Evolutionary conservation across 2,113 vertebrate species (phyloP), one percentile per base, ranked within the genome.

Genomic region (Actenoides hombroni): DNA sequence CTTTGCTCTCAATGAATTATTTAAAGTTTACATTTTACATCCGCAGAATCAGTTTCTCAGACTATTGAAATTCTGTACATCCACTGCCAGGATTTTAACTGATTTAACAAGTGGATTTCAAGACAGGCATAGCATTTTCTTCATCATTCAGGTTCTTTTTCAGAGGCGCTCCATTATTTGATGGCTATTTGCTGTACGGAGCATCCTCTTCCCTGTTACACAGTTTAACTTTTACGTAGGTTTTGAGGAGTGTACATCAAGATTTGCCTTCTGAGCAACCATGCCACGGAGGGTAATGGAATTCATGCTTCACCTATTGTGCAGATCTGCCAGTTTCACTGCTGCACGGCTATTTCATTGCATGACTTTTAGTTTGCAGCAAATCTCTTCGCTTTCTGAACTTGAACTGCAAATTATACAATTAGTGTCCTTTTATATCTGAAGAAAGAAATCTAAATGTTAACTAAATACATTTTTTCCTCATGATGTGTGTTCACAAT

Each of bases 361-460:
- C 75, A 9, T 13, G 65, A 57, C 90, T 97, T 83, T 28, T 42
- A 92, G 77, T 92, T 94, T 74, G 79, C 48, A 86, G 80, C 46
- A 90, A 77, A 95, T 67, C 63, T 80, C 83, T 80, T 46, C 56
- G 71, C 31, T 56, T 86, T 78, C 83, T 60, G 54, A 92, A 94
- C 90, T 80, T 6, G 29, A 94, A 78, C 73, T 81, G 68, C 63
- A 86, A 88, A 94, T 94, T 92, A 86, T 71, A 90, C 69, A 94
- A 93, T 96, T 94, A 94, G 56, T 44, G 35, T 56, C 79, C 76
- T 88, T 93, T 95, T 85, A 44, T 83, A 93, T 16, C 78, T 21
- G 40, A 73, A 90, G 54, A 91, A 95, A 94, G 61, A 46, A 92
- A 94, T 65, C 87, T 76, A 87, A 91, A 91, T 76, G 90, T 89